Evolutionary conservation across 2,113 vertebrate genomes (phyloP), one percentile per base, ranked within the genome.

Genomic region (Mustela lutreola): DNA sequence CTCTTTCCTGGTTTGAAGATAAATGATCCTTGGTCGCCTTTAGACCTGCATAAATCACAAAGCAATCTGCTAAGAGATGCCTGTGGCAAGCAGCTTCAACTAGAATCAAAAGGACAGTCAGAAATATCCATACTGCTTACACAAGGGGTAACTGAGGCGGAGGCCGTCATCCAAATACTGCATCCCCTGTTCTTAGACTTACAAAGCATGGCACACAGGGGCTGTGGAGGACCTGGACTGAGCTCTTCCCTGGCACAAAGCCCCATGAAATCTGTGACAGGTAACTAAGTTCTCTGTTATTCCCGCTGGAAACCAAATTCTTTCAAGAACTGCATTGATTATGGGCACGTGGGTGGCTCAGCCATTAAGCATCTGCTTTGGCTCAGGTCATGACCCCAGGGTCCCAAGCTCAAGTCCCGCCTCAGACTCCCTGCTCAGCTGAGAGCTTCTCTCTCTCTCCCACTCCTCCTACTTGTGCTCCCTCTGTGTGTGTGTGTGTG

Each of bases 21-120:
- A 99, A 99, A 99, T 98, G 98, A 98, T 98, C 97, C 98, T 98
- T 98, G 98, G 97, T 98, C 98, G 98, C 98, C 98, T 98, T 98
- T 98, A 98, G 98, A 97, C 98, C 97, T 8, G 87, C 98, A 99
- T 99, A 99, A 99, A 99, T 99, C 98, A 99, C 97, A 98, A 98
- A 98, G 98, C 98, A 99, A 99, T 99, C 98, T 99, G 96, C 98
- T 98, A 96, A 98, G 98, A 98, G 98, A 98, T 97, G 97, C 98
- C 98, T 95, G 97, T 98, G 98, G 98, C 98, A 98, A 94, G 90
- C 11, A 1, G 97, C 98, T 98, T 98, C 97, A 98, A 96, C 97
- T 88, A 76, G 95, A 98, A 98, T 98, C 97, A 97, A 98, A 98
- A 98, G 96, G 97, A 98, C 92, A 97, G 98, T 98, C 98, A 98